Evolutionary conservation across 1,140 invertebrate species (phyloP), one percentile per base, ranked within the genome.

Genomic region (Leptinotarsa lineolata): DNA sequence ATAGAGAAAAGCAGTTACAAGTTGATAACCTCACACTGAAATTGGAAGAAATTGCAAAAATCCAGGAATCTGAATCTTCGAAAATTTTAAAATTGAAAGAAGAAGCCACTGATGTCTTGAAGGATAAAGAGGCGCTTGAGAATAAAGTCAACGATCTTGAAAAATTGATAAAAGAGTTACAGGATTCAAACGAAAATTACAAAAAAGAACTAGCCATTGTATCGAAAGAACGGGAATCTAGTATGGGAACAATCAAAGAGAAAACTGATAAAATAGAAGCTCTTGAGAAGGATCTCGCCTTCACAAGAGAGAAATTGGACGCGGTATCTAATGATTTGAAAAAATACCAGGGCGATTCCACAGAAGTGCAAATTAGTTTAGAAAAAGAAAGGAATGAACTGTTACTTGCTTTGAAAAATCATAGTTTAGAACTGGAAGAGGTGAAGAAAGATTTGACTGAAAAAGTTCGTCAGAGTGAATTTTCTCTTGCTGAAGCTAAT

Each of bases 401-500:
- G 22, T 54, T 60, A 67, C 4, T n/a, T 8, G 30, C 61, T 18
- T 48, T 73, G 5, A 13, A 65, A 18, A 20, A 13, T 39, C 21
- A 72, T 30, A 68, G 16, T 15, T 59, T 44, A n/a, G 67, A 73
- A 68, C 67, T 74, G 59, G 79, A 77, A 65, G 74, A 80, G 65
- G 70, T 73, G 16, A 73, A 77, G 66, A 59, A 68, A 4, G 64
- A 70, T 2, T 18, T 70, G 3, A 70, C 22, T n/a, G 54, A 48
- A 48, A 24, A 75, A 69, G 15, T 72, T 21, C 20, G 58, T 22
- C n/a, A 70, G 68, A 45, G n/a, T 22, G 20, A 73, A 16, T 61
- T 20, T 16, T 22, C 30, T 44, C 39, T 58, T 74, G 11, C 67
- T 22, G 44, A 45, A 68, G 46, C 30, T 20, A 54, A 12, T 54